These are phyloP conservation scores for pig (Sus scrofa) DNA, from an alignment of 2,113 vertebrate species.

Conservation along the genomic window DNA sequence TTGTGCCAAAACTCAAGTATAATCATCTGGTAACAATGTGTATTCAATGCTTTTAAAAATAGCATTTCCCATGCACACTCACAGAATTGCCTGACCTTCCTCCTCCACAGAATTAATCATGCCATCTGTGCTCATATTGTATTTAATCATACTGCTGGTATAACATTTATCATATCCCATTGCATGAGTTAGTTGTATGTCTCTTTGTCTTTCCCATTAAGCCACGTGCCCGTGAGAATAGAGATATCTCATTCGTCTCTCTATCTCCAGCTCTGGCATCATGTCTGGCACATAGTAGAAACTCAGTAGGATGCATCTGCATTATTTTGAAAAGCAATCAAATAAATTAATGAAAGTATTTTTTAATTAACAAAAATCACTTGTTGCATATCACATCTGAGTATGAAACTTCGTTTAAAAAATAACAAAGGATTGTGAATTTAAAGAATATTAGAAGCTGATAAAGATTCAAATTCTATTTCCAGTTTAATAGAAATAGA, in stretches of 20 bases:
- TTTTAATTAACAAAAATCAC: slow-evolving; percentile 39
- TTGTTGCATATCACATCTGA: neutral
- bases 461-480: neutral
- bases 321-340: slow-evolving; percentile 44
- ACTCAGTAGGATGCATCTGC: neutral
- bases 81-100: slow-evolving; percentile 64
- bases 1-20: slow-evolving; percentile 57
- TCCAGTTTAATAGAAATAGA: neutral
- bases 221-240: neutral
- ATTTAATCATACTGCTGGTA: slow-evolving; percentile 71
- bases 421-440: neutral
- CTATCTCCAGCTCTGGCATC: neutral
- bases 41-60: slow-evolving; percentile 75
- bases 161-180: slow-evolving; percentile 54
- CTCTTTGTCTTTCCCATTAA: slow-evolving; percentile 61
- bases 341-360: neutral
- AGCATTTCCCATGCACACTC: slow-evolving; percentile 52
- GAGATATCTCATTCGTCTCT: slow-evolving; percentile 29
- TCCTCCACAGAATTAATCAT: slow-evolving; percentile 64
- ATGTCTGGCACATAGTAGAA: neutral
- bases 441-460: neutral
- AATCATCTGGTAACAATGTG: slow-evolving; percentile 75
- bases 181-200: slow-evolving; percentile 43
- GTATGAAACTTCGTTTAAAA: neutral
- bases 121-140: slow-evolving; percentile 72